These are phyloP conservation scores for Macrocentrus cingulum DNA, from an alignment of 1,140 invertebrate species.

Conservation along the genomic window DNA sequence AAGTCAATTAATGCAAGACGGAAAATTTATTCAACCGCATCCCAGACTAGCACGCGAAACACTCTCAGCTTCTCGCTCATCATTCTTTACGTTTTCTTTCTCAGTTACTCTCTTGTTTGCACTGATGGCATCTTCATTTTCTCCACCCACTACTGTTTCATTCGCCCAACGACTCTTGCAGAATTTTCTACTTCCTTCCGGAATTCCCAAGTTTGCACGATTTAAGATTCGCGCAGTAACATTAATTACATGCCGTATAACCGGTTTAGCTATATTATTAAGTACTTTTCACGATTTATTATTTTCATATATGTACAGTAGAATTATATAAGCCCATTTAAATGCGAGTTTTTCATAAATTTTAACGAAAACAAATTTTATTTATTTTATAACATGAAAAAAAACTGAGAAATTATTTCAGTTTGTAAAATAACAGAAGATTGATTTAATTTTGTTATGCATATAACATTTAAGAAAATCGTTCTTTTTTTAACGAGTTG, in stretches of 20 bases:
- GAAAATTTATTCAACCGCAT: constrained; percentile 24
- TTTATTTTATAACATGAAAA: too few species aligned
- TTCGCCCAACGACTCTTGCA: background rate
- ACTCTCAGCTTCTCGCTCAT: constrained; percentile 12
- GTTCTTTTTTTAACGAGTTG: too few species aligned
- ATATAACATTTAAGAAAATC: too few species aligned
- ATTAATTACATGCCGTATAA: constrained; percentile 25
- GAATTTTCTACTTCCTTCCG: constrained; percentile 11
- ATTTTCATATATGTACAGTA: too few species aligned
- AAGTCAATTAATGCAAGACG: constrained; percentile 27
- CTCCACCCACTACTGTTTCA: background rate
- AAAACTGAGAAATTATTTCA: too few species aligned
- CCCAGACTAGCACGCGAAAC: constrained; percentile 14
- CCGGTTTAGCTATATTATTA: constrained; percentile 4
- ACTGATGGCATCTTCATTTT: constrained; percentile 4
- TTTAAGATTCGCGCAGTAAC: constrained; percentile 29
- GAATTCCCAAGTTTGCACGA: constrained; percentile 21
- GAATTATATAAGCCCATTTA: too few species aligned
- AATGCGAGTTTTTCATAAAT: too few species aligned
- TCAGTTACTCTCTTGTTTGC: background rate
- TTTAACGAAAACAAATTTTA: too few species aligned
- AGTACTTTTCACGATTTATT: constrained; percentile 1
- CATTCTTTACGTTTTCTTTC: background rate
- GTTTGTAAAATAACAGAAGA: too few species aligned
- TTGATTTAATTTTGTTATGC: too few species aligned